Evolutionary conservation across 2,113 vertebrate species (phyloP).

Genomic region (Brienomyrus longianalis): DNA sequence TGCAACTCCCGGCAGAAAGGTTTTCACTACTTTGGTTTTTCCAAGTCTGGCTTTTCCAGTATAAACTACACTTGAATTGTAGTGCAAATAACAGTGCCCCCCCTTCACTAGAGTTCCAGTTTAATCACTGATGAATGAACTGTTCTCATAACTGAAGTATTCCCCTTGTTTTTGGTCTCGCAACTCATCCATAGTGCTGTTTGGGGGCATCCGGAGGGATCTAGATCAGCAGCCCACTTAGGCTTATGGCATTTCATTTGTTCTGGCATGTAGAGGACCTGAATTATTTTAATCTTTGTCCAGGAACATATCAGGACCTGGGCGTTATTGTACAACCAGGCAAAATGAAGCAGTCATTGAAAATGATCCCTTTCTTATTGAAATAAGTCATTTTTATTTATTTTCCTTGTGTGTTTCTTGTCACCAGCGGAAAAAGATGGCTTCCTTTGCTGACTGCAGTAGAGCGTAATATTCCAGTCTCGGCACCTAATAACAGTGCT

Average conservation of each 20-base stretch:
- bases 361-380: background rate
- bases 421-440: background rate
- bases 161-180: background rate
- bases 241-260: background rate
- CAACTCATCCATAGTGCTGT: background rate
- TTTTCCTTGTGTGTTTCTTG: background rate
- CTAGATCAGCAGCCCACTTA: background rate
- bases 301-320: background rate
- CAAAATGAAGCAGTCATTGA: background rate
- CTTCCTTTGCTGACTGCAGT: conserved; percentile 31
- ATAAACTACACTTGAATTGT: background rate
- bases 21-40: background rate
- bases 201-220: background rate
- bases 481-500: conserved; percentile 45
- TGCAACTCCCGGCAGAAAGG: background rate
- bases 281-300: background rate
- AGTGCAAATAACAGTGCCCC: background rate
- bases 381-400: background rate
- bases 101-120: background rate
- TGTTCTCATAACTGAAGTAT: background rate
- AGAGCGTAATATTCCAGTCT: conserved; percentile 43
- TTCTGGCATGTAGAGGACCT: background rate
- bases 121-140: background rate
- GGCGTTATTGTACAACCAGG: background rate
- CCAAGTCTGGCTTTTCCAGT: background rate